Base-by-base conservation (phyloP, 2,888 invertebrate genomes). In the Chaetoderma sp. region DNA sequence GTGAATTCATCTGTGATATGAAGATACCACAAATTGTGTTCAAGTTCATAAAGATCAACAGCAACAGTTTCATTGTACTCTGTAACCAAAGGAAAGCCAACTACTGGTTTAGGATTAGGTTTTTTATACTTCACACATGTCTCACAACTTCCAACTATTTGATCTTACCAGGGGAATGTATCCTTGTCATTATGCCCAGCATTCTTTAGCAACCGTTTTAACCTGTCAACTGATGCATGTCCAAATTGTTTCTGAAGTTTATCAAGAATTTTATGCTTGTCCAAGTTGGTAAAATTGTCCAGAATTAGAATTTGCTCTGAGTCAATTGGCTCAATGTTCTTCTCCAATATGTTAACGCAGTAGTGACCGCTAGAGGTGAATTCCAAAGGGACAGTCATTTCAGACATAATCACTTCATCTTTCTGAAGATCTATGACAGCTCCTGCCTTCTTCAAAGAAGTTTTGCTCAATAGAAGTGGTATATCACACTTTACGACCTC, bases 321-420 rank as follows among this genome's bases (percentile, higher is more conserved):
- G n/a, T n/a, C n/a, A n/a, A n/a, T n/a, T n/a, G n/a, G n/a, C n/a
- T n/a, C n/a, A n/a, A n/a, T n/a, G n/a, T n/a, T n/a, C n/a, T n/a
- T n/a, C n/a, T n/a, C n/a, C n/a, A n/a, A n/a, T n/a, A n/a, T n/a
- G 27, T 59, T 59, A 0, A 60, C 47, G 52, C 68, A 68, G 30
- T 65, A 65, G 21, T 68, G 65, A 32, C 68, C 68, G 54, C 36
- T 47, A 16, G 68, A 68, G 1, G 61, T 65, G 21, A 44, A 54
- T n/a, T 65, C 28, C 5, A 65, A 32, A 23, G 61, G 25, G 28
- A 68, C 64, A 36, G 47, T 42, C n/a, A 57, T 23, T 4, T 28
- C 23, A 39, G 64, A 64, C 67, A 64, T 64, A 13, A 42, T 32
- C 0, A 39, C 64, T 42, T 67, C 44, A 39, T 67, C 67, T 23